Percentiles rank a stretch among this genome's conserved stretches.
Evolutionary conservation across 2,888 invertebrate species (phyloP).

Genomic region (Athalia circularis): DNA sequence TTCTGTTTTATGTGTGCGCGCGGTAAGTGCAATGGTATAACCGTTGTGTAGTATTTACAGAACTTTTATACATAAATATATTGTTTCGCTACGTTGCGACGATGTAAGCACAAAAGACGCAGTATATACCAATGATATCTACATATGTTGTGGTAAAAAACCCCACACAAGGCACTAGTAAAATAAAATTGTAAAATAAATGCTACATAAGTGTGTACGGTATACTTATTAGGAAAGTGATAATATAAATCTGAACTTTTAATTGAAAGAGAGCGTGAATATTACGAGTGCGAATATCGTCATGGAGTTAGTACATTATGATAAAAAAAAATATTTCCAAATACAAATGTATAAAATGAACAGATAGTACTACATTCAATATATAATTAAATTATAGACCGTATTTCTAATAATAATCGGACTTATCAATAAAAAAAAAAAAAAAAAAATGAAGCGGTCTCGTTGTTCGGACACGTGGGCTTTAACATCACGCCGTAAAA

Average conservation of each 20-base stretch:
- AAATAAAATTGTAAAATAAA: not conserved
- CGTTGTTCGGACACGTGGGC: no score
- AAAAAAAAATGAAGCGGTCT: no score
- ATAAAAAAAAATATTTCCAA: slow-evolving; percentile 6
- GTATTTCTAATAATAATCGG: no score
- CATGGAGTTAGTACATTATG: not conserved
- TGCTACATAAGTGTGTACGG: not conserved
- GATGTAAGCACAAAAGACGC: slow-evolving; percentile 38
- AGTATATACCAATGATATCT: not conserved
- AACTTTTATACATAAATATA: slow-evolving; percentile 16
- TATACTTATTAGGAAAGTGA: not conserved
- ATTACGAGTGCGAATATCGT: not conserved
- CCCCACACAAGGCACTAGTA: slow-evolving; percentile 38
- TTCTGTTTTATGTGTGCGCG: not conserved
- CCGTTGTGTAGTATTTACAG: slow-evolving; percentile 29
- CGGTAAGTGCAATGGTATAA: slow-evolving; percentile 1
- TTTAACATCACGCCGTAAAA: no score
- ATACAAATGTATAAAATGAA: slow-evolving; percentile 40
- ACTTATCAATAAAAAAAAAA: no score
- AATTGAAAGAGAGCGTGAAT: slow-evolving; percentile 10
- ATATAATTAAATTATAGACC: not conserved
- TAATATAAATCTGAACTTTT: not conserved
- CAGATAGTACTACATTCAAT: slow-evolving; percentile 4
- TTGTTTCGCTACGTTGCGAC: slow-evolving; percentile 30
- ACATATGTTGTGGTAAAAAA: slow-evolving; percentile 20